Percentiles rank a stretch among this genome's conserved stretches.
Conservation (phyloP, 2,113 vertebrate genomes). For the Ginglymostoma cirratum region DNA sequence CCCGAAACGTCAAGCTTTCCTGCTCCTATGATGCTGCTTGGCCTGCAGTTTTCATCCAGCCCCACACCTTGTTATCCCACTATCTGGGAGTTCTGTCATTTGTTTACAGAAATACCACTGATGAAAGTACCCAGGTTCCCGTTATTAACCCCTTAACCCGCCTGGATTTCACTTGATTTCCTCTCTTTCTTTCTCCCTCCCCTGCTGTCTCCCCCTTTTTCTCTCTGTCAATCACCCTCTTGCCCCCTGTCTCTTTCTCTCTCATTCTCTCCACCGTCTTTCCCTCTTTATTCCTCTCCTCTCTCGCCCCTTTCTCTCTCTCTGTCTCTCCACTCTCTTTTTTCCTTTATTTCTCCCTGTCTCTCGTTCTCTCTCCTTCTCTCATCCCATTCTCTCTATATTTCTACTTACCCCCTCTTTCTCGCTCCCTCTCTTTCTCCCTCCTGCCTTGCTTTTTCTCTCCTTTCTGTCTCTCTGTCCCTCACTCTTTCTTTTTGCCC, state of each 20-base stretch:
- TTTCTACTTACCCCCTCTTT: too few species aligned
- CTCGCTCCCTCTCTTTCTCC: not conserved
- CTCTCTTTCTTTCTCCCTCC: too few species aligned
- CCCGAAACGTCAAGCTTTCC: too few species aligned
- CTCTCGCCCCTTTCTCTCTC: not conserved
- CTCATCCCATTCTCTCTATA: conserved; percentile 35
- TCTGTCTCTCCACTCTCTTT: conserved; percentile 19
- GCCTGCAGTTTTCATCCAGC: too few species aligned
- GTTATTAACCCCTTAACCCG: not conserved
- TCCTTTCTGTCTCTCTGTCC: conserved; percentile 38
- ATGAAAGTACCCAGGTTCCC: not conserved
- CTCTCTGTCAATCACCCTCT: conserved; percentile 34
- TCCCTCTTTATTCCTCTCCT: too few species aligned
- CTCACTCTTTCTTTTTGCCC: too few species aligned
- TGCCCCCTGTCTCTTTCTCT: conserved; percentile 46
- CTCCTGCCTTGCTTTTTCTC: conserved; percentile 39
- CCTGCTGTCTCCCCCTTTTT: too few species aligned
- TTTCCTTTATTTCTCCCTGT: too few species aligned
- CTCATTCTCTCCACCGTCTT: conserved; percentile 16
- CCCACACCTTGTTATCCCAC: too few species aligned
- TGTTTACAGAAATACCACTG: not conserved
- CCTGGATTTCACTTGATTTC: not conserved
- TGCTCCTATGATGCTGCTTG: too few species aligned
- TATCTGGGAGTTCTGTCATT: not conserved
- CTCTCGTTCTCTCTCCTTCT: conserved; percentile 35